Conservation (phyloP, 2,797 vertebrate species). For the Leptoclinus maculatus region DNA sequence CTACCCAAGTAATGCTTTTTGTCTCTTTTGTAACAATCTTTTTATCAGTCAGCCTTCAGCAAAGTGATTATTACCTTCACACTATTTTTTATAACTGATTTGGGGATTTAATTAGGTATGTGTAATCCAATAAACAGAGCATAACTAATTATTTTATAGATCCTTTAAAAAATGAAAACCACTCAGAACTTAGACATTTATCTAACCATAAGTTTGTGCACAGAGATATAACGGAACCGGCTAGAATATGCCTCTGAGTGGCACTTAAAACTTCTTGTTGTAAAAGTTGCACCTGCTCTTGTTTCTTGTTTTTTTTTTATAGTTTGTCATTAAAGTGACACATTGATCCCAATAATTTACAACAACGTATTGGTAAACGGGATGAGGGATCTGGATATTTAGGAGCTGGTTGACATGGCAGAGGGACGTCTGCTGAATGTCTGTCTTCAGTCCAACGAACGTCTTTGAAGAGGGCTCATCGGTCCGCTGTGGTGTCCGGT, state of each 20-base stretch:
- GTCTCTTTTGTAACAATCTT: not conserved
- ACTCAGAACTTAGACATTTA: not conserved
- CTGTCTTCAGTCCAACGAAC: not conserved
- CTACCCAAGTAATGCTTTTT: not conserved
- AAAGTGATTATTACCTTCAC: not conserved
- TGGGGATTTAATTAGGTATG: not conserved
- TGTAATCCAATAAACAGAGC: not conserved
- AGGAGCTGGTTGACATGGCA: not conserved
- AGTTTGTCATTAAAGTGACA: not conserved
- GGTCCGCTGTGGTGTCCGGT: not conserved
- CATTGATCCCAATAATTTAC: not conserved
- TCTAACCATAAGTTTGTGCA: not conserved
- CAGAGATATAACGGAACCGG: not conserved
- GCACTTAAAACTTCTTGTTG: not conserved
- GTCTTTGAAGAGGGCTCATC: constrained; percentile 1
- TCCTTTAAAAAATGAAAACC: too few relatives aligned
- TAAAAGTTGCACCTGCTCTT: not conserved
- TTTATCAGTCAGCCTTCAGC: not conserved
- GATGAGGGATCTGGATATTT: not conserved
- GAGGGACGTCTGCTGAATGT: not conserved
- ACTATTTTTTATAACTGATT: not conserved
- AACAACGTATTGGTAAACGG: not conserved
- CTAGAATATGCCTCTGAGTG: not conserved
- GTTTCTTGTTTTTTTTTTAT: not conserved
- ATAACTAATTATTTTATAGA: not conserved